Evolutionary conservation across 1,140 invertebrate species (phyloP).

Genomic region (Bicyclus anynana): DNA sequence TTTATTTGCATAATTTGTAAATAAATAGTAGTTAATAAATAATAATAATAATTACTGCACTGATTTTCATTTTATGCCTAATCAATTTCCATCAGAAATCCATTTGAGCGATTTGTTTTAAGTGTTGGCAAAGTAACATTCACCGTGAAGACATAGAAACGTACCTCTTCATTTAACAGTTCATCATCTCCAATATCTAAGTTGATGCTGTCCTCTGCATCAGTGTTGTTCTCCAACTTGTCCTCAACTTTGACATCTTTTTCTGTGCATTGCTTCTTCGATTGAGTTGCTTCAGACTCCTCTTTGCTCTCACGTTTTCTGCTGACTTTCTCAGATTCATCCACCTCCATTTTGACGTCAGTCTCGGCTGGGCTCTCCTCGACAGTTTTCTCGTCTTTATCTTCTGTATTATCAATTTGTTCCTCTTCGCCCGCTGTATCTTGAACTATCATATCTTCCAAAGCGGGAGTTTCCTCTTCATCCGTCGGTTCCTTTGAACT

Average conservation of each 20-base stretch:
- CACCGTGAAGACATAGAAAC: constrained; percentile 71
- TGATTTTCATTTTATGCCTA: too few species aligned
- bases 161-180: constrained; percentile 86
- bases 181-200: constrained; percentile 89
- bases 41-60: too few species aligned
- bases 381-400: constrained; percentile 21
- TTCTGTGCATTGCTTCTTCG: constrained; percentile 65
- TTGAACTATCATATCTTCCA: constrained; percentile 74
- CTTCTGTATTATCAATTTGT: constrained; percentile 40
- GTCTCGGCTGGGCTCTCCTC: constrained; percentile 16
- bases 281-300: constrained; percentile 49
- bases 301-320: constrained; percentile 65
- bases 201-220: constrained; percentile 89
- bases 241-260: constrained; percentile 51
- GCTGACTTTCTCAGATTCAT: constrained; percentile 42
- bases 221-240: constrained; percentile 74
- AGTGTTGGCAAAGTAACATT: constrained; percentile 48
- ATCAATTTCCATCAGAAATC: constrained; percentile 64
- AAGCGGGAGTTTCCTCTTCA: constrained; percentile 54
- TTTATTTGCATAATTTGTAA: too few species aligned
- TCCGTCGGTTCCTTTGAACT: constrained; percentile 48
- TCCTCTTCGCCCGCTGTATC: constrained; percentile 70
- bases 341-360: constrained; percentile 56
- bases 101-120: constrained; percentile 47
- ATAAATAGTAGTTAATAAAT: constrained; percentile 1